These are phyloP conservation scores for Linnaemya tessellans DNA, from an alignment of 2,888 invertebrate species.

Conservation along the genomic window DNA sequence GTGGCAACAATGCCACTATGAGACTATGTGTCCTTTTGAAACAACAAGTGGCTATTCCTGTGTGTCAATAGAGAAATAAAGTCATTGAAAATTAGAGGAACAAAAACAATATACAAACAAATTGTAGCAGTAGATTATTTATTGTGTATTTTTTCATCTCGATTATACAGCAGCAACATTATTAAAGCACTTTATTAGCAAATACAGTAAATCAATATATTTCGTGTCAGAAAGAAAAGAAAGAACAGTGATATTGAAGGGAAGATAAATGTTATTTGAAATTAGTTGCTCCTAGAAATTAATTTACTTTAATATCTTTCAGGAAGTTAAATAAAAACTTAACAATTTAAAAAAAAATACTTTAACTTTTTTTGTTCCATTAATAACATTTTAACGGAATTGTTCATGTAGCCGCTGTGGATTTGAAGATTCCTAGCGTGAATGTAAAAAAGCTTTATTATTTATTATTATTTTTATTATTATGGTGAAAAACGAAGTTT, in stretches of 20 bases:
- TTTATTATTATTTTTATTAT: conserved; percentile 24
- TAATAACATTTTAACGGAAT: conserved; percentile 50
- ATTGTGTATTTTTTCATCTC: conserved; percentile 17
- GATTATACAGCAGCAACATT: background rate
- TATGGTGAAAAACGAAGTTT: background rate
- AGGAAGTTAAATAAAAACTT: background rate
- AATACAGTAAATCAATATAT: conserved; percentile 3
- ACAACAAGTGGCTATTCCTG: conserved; percentile 41
- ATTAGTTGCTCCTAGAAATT: background rate
- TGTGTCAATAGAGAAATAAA: conserved; percentile 41
- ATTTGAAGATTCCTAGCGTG: background rate
- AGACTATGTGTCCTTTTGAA: conserved; percentile 11
- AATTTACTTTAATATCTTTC: background rate
- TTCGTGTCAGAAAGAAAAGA: background rate
- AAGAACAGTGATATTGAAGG: background rate
- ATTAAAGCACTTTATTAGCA: conserved; percentile 20
- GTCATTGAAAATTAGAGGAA: conserved; percentile 8
- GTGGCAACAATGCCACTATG: conserved; percentile 20
- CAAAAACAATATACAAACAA: conserved; percentile 25
- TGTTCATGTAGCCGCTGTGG: conserved; percentile 19
- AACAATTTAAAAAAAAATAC: background rate
- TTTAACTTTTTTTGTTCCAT: background rate
- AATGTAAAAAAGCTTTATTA: conserved; percentile 15
- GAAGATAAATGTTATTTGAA: background rate
- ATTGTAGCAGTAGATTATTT: conserved; percentile 54